Conservation (phyloP, 2,888 invertebrate species). For the Resseliella maxima region DNA sequence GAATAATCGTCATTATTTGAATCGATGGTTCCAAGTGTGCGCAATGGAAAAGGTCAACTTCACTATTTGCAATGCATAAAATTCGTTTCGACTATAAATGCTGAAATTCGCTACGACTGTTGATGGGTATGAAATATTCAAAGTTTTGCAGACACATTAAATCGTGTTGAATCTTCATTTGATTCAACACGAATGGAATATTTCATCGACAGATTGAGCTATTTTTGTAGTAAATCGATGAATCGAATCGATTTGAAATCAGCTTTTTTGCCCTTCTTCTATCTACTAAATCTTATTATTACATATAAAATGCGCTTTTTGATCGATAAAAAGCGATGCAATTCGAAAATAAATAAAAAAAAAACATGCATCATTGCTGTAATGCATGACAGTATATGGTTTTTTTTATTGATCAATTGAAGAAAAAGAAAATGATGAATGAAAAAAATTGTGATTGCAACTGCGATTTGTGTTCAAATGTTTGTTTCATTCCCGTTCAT, state of each 20-base stretch:
- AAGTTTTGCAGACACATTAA: neutral
- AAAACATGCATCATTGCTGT: neutral
- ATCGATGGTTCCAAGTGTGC: neutral
- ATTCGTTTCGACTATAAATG: neutral
- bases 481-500: conserved; percentile 14
- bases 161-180: neutral
- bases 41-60: conserved; percentile 3
- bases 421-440: neutral
- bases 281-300: neutral
- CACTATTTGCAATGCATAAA: neutral
- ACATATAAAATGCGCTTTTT: neutral
- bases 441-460: neutral
- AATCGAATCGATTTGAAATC: neutral
- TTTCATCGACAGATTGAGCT: neutral
- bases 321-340: neutral
- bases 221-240: neutral
- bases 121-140: neutral
- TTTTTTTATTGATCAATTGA: neutral
- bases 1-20: neutral
- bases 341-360: neutral
- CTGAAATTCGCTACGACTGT: no score
- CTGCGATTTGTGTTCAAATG: neutral
- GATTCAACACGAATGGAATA: neutral
- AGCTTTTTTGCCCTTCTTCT: neutral
- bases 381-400: neutral